phyloP scores from a whole-genome alignment of 2,888 invertebrate species.

The Exephanes ischioxanthus region DNA sequence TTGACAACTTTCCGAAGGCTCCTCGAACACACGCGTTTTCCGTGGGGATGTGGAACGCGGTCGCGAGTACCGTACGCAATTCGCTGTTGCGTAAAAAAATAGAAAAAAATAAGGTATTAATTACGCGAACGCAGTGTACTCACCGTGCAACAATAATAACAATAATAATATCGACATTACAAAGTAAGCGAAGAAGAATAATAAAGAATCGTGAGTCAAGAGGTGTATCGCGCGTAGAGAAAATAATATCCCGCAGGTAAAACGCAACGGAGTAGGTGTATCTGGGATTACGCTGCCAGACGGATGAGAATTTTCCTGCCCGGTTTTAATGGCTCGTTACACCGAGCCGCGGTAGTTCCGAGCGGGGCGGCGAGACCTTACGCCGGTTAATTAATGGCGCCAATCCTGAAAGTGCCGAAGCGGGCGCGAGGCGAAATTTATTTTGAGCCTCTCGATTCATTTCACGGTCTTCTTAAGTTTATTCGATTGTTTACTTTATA shows the following conservation, averaged over 20 bases:
- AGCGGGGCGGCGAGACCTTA: background rate
- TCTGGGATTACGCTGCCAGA: conserved; percentile 1
- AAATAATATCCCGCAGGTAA: background rate
- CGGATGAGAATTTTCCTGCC: conserved; percentile 8
- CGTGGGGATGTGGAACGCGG: background rate
- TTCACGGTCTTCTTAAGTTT: background rate
- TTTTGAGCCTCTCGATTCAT: background rate
- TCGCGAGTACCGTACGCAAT: conserved; percentile 3
- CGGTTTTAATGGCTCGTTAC: conserved; percentile 18
- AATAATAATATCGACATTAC: background rate
- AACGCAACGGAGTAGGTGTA: background rate
- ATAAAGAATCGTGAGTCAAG: background rate
- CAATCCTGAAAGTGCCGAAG: background rate
- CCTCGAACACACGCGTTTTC: background rate
- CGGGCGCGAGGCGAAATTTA: background rate
- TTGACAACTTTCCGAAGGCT: background rate
- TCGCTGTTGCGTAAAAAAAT: conserved; percentile 4
- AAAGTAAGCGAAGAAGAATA: background rate
- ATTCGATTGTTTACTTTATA: background rate
- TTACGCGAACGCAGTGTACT: conserved; percentile 1
- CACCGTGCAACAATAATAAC: conserved; percentile 3
- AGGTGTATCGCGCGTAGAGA: conserved; percentile 8
- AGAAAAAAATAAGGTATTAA: background rate
- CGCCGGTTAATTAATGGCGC: background rate
- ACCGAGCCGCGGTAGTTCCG: background rate